Evolutionary conservation across 1,140 invertebrate genomes (phyloP).

Genomic region (Papilio machaon): DNA sequence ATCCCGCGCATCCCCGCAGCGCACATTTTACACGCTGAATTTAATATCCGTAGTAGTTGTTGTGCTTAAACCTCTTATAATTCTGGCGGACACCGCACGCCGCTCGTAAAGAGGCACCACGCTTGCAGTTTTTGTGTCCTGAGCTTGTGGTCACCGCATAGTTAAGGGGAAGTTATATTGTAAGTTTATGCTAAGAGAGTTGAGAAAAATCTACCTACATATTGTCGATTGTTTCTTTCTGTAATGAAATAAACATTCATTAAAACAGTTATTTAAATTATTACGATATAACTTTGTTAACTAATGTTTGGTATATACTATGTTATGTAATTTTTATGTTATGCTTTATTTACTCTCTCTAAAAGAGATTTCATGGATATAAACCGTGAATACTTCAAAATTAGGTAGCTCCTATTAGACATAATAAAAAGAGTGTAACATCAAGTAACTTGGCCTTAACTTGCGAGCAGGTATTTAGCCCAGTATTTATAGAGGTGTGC

Average conservation of each 20-base stretch:
- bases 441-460: slow-evolving; percentile 50
- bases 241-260: too few species aligned
- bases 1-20: slow-evolving; percentile 2
- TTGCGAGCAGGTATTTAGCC: slow-evolving; percentile 63
- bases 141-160: slow-evolving; percentile 70
- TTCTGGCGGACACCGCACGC: slow-evolving; percentile 60
- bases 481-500: slow-evolving; percentile 68
- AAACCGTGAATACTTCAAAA: neutral
- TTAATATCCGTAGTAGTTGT: slow-evolving; percentile 73
- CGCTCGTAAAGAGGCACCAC: slow-evolving; percentile 69
- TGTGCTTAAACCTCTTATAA: slow-evolving; percentile 72
- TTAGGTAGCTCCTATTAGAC: neutral
- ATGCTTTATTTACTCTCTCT: too few species aligned
- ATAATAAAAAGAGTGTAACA: neutral
- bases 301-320: too few species aligned
- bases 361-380: too few species aligned
- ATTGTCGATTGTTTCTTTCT: neutral
- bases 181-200: neutral
- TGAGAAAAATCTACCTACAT: neutral
- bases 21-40: slow-evolving; percentile 59
- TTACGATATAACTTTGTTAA: too few species aligned
- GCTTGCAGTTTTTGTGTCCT: slow-evolving; percentile 73
- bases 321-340: too few species aligned
- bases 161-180: slow-evolving; percentile 57
- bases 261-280: too few species aligned